Evolutionary conservation across 2,888 invertebrate species (phyloP), one percentile per base, ranked within the genome.

Genomic region (Eupeodes luniger): DNA sequence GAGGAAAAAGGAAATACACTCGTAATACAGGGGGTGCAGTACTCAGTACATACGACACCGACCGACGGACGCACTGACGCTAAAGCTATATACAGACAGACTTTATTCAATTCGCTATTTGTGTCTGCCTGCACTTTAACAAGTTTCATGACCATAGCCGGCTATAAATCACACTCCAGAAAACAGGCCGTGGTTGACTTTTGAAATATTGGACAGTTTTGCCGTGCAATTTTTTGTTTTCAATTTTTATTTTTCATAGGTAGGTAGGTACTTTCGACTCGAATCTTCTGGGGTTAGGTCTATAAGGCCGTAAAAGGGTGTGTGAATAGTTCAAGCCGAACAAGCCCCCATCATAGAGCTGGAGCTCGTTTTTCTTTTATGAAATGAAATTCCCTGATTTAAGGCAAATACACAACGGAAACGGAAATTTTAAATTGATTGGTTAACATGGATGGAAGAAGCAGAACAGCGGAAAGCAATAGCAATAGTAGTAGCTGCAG

Each of bases 381-480:
- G 75, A 81, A 81, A 85, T 85, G 85, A 81, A 85, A 81, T 88
- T 88, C 85, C 84, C 85, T 88, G 88, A 88, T 88, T 88, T 88
- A 81, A 85, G 85, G 88, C 81, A 88, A 88, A 88, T 88, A 88
- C 75, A 84, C 81, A 85, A 61, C 81, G 85, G 85, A 88, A 88
- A 88, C 88, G 88, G 85, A 88, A 88, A 88, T 85, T 88, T 88
- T 88, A 88, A 88, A 88, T 88, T 88, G 88, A 88, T 88, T 88
- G 88, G 88, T 88, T 88, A 88, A 85, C 88, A 85, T 88, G 88
- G 88, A 88, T 88, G 88, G 66, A 81, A 85, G 81, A 70, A 88
- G 88, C 81, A 69, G 85, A 75, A 88, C 67, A 85, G 75, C 78
- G 81, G 72, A 77, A 82, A 75, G 61, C 64, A 79, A 64, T 55